Evolutionary conservation across 2,113 vertebrate species (phyloP), one percentile per base, ranked within the genome.

Genomic region (Laterallus jamaicensis): DNA sequence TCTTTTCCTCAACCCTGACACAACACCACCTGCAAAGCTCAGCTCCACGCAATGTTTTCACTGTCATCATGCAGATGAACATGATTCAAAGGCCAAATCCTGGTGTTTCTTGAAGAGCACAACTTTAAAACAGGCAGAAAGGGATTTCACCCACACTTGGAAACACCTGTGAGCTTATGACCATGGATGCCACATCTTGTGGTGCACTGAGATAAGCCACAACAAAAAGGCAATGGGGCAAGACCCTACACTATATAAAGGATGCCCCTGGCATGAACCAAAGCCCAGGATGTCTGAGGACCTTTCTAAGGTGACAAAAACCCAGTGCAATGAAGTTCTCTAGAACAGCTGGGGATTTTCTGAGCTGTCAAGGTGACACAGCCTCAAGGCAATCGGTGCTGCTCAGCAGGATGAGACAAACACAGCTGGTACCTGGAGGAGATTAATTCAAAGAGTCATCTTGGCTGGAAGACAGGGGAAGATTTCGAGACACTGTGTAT

Each of bases 351-450:
- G 62, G 80, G 90, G 83, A 55, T 88, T 93, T 94, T 60, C 86
- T 5, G 76, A 75, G 90, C 94, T 92, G 76, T 71, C 91, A 90
- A 58, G 95, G 93, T 82, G 92, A 93, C 90, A 86, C 26, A 62
- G 62, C 81, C 93, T 82, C 92, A 79, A 76, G 96, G 86, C 5
- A 0, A 75, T 47, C 5, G 1, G 86, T 49, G 76, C 58, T 87
- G 69, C 80, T 93, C 88, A 32, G 81, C 77, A 60, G 86, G 77
- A 94, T 32, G 88, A 96, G 81, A 80, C 86, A 93, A 96, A 96
- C 95, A 95, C 88, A 94, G 96, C 96, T 96, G 95, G 83, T 94
- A 96, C 91, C 95, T 94, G 90, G 62, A 62, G 62, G 69, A 95
- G 93, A 93, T 96, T 84, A 94, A 94, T 85, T 88, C 88, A 58